Conservation (phyloP, 2,113 vertebrate genomes). For the Lichenostomus cassidix region DNA sequence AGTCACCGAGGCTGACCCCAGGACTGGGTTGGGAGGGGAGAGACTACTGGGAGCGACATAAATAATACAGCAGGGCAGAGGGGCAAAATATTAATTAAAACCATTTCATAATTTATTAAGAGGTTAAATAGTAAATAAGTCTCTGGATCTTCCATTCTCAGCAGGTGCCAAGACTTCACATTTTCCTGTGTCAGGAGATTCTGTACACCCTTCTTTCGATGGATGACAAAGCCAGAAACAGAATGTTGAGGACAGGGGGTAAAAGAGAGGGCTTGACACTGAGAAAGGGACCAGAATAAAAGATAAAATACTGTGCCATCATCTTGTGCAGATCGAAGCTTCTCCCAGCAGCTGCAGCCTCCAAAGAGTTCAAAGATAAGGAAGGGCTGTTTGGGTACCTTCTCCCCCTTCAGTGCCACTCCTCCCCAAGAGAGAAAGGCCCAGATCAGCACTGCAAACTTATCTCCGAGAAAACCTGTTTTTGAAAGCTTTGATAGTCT, state of each 20-base stretch:
- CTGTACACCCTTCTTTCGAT: conserved; percentile 44
- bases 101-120: conserved; percentile 72
- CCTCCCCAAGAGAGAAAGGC: not conserved
- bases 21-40: not conserved
- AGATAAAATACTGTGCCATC: conserved; percentile 69
- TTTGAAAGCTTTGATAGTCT: conserved; percentile 99
- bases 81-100: conserved; percentile 76
- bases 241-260: not conserved
- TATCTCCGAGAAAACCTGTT: conserved; percentile 97
- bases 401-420: conserved; percentile 40
- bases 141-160: conserved; percentile 74
- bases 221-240: conserved; percentile 26
- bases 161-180: conserved; percentile 73
- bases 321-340: conserved; percentile 48
- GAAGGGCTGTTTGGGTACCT: conserved; percentile 35
- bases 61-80: conserved; percentile 63
- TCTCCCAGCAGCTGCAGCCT: conserved; percentile 46
- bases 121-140: conserved; percentile 76
- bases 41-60: conserved; percentile 61
- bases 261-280: conserved; percentile 19
- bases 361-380: conserved; percentile 26
- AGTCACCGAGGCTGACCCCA: not conserved
- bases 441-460: conserved; percentile 57
- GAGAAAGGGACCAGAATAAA: conserved; percentile 51
- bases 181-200: conserved; percentile 43